Conservation (phyloP, 2,797 vertebrate species). For the Carapus acus region DNA sequence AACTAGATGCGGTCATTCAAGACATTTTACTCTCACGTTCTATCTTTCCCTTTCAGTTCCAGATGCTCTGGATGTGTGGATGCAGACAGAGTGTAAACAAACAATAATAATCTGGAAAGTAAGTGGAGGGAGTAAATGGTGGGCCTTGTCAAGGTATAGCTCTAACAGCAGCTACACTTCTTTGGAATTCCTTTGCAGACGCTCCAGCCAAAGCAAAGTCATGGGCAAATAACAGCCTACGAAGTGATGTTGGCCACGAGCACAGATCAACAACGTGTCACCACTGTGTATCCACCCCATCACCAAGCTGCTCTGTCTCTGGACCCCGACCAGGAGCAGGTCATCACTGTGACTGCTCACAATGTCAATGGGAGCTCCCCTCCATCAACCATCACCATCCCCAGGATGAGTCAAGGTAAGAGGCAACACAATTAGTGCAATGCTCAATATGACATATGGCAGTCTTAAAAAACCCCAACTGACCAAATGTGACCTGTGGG, state of each 20-base stretch:
- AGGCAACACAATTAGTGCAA: not conserved
- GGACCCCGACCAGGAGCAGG: slow-evolving; percentile 3
- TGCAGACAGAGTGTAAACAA: slow-evolving; percentile 30
- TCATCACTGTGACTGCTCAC: slow-evolving; percentile 51
- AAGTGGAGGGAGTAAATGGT: slow-evolving; percentile 20
- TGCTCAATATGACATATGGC: too few relatives aligned
- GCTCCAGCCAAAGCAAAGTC: slow-evolving; percentile 48
- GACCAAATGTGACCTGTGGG: too few relatives aligned
- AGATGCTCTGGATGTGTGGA: slow-evolving; percentile 69
- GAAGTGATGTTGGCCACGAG: slow-evolving; percentile 45
- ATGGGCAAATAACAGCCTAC: slow-evolving; percentile 59
- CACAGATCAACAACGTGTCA: not conserved
- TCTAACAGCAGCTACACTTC: not conserved
- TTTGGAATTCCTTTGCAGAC: slow-evolving; percentile 32
- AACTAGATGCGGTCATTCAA: not conserved
- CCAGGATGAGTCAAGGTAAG: slow-evolving; percentile 40
- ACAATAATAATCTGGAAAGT: slow-evolving; percentile 65
- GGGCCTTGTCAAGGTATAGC: not conserved
- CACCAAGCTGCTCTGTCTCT: slow-evolving; percentile 17
- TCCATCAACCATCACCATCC: slow-evolving; percentile 47
- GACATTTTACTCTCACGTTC: not conserved
- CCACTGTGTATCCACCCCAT: not conserved
- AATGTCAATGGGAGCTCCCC: slow-evolving; percentile 58
- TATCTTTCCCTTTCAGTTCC: slow-evolving; percentile 59
- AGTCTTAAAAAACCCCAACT: too few relatives aligned